These are phyloP conservation scores for Cavia porcellus DNA, from an alignment of 2,113 vertebrate genomes.

Conservation along the genomic window DNA sequence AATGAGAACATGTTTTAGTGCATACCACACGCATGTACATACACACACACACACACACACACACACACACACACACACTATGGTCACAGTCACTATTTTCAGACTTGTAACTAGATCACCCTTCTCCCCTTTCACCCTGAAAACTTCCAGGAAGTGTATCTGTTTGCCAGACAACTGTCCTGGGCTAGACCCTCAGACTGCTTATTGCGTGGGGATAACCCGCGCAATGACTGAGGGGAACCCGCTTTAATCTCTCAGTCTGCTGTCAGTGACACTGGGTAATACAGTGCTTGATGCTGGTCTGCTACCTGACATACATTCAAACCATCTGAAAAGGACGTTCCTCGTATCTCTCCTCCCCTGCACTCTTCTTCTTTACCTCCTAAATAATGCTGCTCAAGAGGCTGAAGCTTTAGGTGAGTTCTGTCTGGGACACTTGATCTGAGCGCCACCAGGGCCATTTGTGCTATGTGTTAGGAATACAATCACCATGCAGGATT, in stretches of 20 bases:
- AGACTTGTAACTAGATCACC: background rate
- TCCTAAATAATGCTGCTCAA: background rate
- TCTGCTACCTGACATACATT: background rate
- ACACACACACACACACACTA: background rate
- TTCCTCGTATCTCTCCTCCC: background rate
- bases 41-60: background rate
- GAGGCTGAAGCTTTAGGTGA: background rate
- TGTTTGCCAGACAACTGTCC: background rate
- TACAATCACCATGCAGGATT: background rate
- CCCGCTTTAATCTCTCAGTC: background rate
- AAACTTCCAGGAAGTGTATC: background rate
- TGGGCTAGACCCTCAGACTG: background rate
- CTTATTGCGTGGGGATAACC: background rate
- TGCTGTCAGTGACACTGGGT: background rate
- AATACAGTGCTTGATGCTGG: background rate
- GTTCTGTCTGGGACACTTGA: background rate
- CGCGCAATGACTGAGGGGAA: background rate
- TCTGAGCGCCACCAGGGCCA: background rate
- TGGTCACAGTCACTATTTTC: background rate
- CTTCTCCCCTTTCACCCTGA: background rate
- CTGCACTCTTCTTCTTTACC: background rate
- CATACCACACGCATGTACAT: accelerated
- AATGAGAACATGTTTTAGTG: conserved; percentile 14
- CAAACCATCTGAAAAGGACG: background rate
- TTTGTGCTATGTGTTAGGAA: background rate